Evolutionary conservation across 2,888 invertebrate genomes (phyloP).

Genomic region (Carabus problematicus): DNA sequence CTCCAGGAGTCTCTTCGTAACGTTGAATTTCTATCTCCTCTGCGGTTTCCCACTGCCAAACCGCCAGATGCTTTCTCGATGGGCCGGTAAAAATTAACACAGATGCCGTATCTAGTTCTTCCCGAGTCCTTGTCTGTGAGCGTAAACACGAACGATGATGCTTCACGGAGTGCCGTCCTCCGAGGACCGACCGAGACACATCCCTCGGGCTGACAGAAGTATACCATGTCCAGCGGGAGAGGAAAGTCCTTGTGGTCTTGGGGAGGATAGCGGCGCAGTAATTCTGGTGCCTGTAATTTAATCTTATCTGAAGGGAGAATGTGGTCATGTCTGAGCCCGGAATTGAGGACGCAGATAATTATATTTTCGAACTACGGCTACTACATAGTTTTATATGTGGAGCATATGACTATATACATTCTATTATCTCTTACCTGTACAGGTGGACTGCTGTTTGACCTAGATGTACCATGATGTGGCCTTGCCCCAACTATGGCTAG

Average conservation of each 20-base stretch:
- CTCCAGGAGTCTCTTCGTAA: slow-evolving; percentile 88
- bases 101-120: slow-evolving; percentile 93
- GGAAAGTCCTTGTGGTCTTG: slow-evolving; percentile 98
- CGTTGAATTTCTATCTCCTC: slow-evolving; percentile 64
- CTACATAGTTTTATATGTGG: too few species aligned
- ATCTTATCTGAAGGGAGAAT: background rate
- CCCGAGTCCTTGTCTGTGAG: slow-evolving; percentile 99
- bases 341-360: background rate
- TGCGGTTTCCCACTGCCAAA: slow-evolving; percentile 54
- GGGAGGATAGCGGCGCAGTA: slow-evolving; percentile 92
- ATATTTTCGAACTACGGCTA: background rate
- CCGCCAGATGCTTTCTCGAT: slow-evolving; percentile 69
- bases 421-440: slow-evolving; percentile 72
- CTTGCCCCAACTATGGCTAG: slow-evolving; percentile 95
- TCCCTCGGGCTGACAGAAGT: slow-evolving; percentile 99
- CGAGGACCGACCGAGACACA: slow-evolving; percentile 92
- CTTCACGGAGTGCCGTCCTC: slow-evolving; percentile 83
- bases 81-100: slow-evolving; percentile 97
- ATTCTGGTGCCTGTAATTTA: slow-evolving; percentile 80
- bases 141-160: slow-evolving; percentile 96
- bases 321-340: background rate
- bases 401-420: too few species aligned
- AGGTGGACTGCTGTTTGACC: slow-evolving; percentile 74
- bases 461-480: slow-evolving; percentile 68
- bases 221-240: slow-evolving; percentile 96